These are phyloP conservation scores for Folsomia candida DNA, from an alignment of 2,888 invertebrate genomes.

Conservation along the genomic window DNA sequence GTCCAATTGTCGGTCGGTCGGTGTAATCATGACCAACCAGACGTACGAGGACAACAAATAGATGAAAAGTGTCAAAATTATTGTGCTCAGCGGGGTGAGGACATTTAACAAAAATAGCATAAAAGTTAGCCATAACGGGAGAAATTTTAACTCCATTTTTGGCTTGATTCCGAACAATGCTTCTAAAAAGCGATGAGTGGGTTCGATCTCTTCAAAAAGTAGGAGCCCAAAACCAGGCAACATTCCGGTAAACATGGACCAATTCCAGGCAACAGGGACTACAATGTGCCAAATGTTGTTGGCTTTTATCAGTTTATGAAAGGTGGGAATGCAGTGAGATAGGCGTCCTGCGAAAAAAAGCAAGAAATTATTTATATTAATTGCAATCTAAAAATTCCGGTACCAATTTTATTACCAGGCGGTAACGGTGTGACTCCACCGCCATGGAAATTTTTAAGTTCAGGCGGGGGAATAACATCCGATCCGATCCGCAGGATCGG, in stretches of 20 bases:
- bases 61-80: not conserved
- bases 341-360: too few species aligned
- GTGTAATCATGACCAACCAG: not conserved
- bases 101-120: not conserved
- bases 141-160: not conserved
- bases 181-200: not conserved
- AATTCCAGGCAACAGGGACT: not conserved
- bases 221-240: not conserved
- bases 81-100: not conserved
- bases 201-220: not conserved
- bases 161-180: not conserved
- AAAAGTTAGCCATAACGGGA: not conserved
- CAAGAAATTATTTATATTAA: too few species aligned
- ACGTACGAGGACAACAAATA: not conserved
- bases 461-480: too few species aligned
- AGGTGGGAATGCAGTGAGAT: too few species aligned
- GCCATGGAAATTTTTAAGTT: too few species aligned
- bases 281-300: too few species aligned
- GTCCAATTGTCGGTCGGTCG: too few species aligned
- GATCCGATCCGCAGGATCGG: too few species aligned
- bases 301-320: too few species aligned
- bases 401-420: too few species aligned
- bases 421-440: too few species aligned
- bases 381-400: too few species aligned
- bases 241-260: not conserved